Base-by-base conservation (phyloP, 2,113 vertebrate species). In the Solenodon paradoxus region DNA sequence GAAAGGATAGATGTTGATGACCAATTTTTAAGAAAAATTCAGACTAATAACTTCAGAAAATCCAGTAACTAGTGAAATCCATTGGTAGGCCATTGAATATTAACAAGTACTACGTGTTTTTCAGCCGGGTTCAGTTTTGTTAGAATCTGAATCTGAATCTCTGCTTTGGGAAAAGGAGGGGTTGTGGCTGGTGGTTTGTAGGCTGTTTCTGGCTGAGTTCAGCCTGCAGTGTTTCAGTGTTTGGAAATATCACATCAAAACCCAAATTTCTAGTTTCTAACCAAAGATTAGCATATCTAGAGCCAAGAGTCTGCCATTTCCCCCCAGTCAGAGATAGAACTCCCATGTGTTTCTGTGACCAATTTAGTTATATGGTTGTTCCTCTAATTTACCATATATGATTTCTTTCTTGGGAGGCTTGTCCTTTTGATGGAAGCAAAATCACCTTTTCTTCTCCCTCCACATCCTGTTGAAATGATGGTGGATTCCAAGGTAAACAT, bases 1-100 rank as follows among this genome's bases (percentile, higher is more conserved):
- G 35, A 0, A 0, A 72, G 69, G 59, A 79, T 55, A 92, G 88
- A 71, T 94, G 49, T 75, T 97, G 94, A 96, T 97, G 77, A 88
- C 66, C 9, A 90, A 6, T 69, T 78, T 92, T 96, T 95, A 96
- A 40, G 57, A 69, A 51, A 49, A 89, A 28, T 42, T 90, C 26
- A 78, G 42, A 57, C 77, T 61, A 49, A 84, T 26, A 88, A 59
- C 15, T 49, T 63, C 3, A 88, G 47, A 80, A 90, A 72, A 45
- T 79, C 55, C 35, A 61, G 68, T 42, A 38, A 69, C 12, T 9
- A 84, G 32, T 59, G 22, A 57, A 68, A 75, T 84, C n/a, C 22
- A 51, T 38, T 11, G 64, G 24, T 72, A 80, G 45, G 3, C 16
- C 20, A 35, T 75, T 28, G 49, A 57, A 30, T 53, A 42, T 53